Conservation (phyloP, 2,797 vertebrate genomes). For the Clarias fuscus region DNA sequence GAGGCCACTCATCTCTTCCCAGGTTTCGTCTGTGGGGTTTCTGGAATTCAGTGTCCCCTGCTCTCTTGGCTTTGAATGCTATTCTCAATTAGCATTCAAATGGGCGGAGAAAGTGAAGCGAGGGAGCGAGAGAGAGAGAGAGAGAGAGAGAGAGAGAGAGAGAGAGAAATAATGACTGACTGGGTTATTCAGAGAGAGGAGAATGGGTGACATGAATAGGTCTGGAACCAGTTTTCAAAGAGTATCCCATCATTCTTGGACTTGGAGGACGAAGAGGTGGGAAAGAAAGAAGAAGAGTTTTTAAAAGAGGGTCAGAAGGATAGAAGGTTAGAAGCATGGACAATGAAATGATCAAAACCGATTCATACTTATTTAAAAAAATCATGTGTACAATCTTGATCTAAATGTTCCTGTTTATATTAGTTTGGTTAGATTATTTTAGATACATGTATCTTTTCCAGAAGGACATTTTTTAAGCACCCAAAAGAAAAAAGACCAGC, state of each 20-base stretch:
- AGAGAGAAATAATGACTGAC: constrained; percentile 32
- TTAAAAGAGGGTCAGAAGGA: constrained; percentile 15
- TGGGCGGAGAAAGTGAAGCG: constrained; percentile 60
- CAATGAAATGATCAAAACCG: constrained; percentile 30
- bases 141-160: constrained; percentile 11
- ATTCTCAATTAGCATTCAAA: constrained; percentile 77
- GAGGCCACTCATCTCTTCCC: constrained; percentile 61
- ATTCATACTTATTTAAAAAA: neutral
- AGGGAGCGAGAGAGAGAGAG: constrained; percentile 29
- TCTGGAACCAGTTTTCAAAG: constrained; percentile 36
- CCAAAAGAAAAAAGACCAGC: neutral
- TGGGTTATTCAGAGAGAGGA: constrained; percentile 42
- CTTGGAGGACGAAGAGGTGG: constrained; percentile 27
- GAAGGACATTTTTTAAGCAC: neutral
- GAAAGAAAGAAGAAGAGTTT: constrained; percentile 12
- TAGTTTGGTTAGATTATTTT: neutral
- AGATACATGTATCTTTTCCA: neutral
- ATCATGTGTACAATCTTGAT: neutral
- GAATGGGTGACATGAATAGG: constrained; percentile 47
- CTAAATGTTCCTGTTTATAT: neutral
- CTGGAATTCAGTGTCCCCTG: constrained; percentile 67
- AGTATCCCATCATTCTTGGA: constrained; percentile 41
- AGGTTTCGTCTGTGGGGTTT: constrained; percentile 66
- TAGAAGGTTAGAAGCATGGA: neutral
- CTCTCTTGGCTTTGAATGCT: constrained; percentile 68